Evolutionary conservation across 1,140 invertebrate species (phyloP).

Genomic region (Hormaphis cornu): DNA sequence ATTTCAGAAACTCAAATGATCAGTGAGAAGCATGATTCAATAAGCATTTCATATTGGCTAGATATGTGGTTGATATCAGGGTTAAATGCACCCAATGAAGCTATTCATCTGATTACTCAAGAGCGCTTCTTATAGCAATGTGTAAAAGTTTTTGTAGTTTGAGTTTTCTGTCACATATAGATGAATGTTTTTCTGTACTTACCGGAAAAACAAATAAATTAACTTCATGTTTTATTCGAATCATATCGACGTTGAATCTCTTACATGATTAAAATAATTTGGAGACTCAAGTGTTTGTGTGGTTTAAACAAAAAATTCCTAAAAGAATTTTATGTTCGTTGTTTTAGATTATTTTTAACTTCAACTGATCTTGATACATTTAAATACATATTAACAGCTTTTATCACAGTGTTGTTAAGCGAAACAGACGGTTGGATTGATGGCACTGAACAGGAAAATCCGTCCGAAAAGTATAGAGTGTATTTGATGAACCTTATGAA

Average conservation of each 20-base stretch:
- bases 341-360: neutral
- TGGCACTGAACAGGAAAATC: neutral
- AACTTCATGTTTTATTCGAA: neutral
- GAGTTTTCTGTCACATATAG: neutral
- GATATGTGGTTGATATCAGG: neutral
- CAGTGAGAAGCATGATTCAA: neutral
- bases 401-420: neutral
- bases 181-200: neutral
- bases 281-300: neutral
- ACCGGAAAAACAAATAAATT: neutral
- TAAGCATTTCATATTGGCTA: neutral
- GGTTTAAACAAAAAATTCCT: neutral
- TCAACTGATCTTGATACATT: neutral
- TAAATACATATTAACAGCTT: neutral
- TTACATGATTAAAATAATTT: neutral
- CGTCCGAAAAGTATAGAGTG: neutral
- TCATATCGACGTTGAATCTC: neutral
- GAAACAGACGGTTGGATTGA: neutral
- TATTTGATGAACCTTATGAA: neutral
- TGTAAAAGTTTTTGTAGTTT: slow-evolving; percentile 1
- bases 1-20: neutral
- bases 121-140: neutral
- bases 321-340: neutral
- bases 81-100: neutral
- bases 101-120: neutral